phyloP scores from a whole-genome alignment of 1,140 invertebrate species.

The Heliconius melpomene region DNA sequence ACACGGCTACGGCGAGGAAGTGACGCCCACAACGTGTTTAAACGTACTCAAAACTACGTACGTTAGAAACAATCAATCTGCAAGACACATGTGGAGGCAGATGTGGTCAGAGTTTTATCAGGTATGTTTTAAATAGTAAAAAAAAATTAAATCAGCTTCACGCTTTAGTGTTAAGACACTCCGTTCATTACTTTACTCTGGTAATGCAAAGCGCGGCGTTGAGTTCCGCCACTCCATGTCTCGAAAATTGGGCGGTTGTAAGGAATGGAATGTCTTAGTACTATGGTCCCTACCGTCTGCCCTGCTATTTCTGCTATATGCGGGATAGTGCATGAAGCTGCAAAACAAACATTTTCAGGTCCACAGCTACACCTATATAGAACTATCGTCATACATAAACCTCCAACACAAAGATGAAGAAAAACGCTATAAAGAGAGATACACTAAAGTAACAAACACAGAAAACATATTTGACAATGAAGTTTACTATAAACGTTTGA shows the following conservation, averaged over 20 bases:
- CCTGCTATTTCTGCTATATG: too few species aligned
- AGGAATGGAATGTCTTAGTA: too few species aligned
- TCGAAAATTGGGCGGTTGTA: too few species aligned
- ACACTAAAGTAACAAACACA: constrained; percentile 47
- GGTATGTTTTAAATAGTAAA: constrained; percentile 37
- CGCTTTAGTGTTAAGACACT: too few species aligned
- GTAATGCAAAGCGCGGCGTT: too few species aligned
- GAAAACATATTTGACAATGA: constrained; percentile 67
- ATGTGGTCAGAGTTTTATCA: constrained; percentile 74
- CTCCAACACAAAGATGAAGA: constrained; percentile 55
- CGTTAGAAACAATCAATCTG: constrained; percentile 62
- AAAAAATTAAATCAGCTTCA: too few species aligned
- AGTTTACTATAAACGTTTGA: constrained; percentile 66
- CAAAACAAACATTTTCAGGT: constrained; percentile 45
- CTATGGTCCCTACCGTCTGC: too few species aligned
- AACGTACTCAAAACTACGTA: constrained; percentile 70
- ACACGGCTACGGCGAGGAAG: constrained; percentile 70
- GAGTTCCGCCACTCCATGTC: too few species aligned
- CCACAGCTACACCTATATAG: constrained; percentile 65
- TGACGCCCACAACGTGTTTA: constrained; percentile 67
- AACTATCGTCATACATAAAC: constrained; percentile 57
- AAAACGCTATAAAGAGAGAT: constrained; percentile 59
- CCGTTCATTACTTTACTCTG: too few species aligned
- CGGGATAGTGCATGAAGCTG: too few species aligned
- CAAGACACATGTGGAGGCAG: constrained; percentile 69